A percentile compares a stretch with the other conserved stretches of the same genome.
Evolutionary conservation across 2,113 vertebrate species (phyloP).

Genomic region (western clawed frog (Xenopus tropicalis)): DNA sequence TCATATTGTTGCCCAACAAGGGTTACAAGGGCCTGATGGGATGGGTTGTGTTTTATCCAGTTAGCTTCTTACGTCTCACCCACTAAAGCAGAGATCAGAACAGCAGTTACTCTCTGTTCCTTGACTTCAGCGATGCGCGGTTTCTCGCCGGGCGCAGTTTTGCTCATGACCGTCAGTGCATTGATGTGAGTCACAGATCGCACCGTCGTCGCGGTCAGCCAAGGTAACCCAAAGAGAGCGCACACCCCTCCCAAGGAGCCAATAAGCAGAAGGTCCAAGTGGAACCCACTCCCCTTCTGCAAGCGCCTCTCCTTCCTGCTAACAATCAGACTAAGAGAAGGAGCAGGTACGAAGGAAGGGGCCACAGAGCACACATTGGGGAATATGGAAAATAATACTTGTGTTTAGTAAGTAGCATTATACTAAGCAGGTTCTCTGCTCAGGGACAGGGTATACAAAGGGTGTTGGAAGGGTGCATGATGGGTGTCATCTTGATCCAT

Average conservation of each 20-base stretch:
- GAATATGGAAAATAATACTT: background rate
- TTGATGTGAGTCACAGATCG: conserved; percentile 95
- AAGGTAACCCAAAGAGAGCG: conserved; percentile 89
- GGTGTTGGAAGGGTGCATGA: too few species aligned
- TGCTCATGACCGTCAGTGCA: conserved; percentile 94
- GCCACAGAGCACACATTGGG: background rate
- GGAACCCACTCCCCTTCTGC: conserved; percentile 93
- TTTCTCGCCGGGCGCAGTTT: conserved; percentile 89
- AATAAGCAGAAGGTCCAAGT: conserved; percentile 92
- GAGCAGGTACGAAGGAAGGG: background rate
- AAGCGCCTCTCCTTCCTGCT: conserved; percentile 90
- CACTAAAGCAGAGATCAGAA: conserved; percentile 84
- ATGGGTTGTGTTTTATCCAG: too few species aligned
- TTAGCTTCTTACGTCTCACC: conserved; percentile 69
- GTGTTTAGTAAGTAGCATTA: too few species aligned
- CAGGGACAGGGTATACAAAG: too few species aligned
- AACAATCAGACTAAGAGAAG: conserved; percentile 80
- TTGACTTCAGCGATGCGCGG: conserved; percentile 94
- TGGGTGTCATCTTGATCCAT: too few species aligned
- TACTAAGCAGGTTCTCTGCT: too few species aligned
- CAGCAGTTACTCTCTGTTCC: conserved; percentile 90
- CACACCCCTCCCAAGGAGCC: conserved; percentile 87
- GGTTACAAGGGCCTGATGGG: too few species aligned
- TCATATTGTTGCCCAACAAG: too few species aligned
- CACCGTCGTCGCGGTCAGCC: conserved; percentile 91